Evolutionary conservation across 2,888 invertebrate genomes (phyloP), one percentile per base, ranked within the genome.

Genomic region (Netelia virgata): DNA sequence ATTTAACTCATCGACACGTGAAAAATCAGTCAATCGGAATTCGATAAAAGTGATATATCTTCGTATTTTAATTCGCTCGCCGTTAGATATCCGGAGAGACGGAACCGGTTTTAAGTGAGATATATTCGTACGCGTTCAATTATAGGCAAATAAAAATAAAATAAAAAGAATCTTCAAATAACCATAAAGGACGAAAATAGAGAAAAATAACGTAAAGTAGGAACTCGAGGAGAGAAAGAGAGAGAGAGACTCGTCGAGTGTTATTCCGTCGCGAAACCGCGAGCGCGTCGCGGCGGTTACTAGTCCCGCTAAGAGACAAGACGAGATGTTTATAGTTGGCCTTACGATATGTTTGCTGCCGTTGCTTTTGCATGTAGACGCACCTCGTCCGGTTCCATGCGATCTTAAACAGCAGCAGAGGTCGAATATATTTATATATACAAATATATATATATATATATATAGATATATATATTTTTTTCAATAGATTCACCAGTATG

Each of bases 331-430:
- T 75, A 72, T 76, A 70, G 57, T 82, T 82, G 63, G 57, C 10
- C 70, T 36, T 16, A n/a, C 43, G 82, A 76, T 70, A 70, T 63
- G 64, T 78, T 81, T 69, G 64, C 77, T 72, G 18, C 61, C 23
- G 53, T 18, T 74, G 63, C 68, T 74, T 70, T 69, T 74, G 70
- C 74, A 73, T 69, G 53, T 28, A 69, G 69, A 81, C 81, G 81
- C 81, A 81, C 77, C 81, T 66, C 69, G 55, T 78, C 84, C 77
- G 81, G 84, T 81, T 69, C 76, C 80, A 36, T 57, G 64, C 53
- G 64, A 47, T 75, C 68, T 18, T 63, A 72, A 61, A 70, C 80
- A 36, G 57, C 61, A 73, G 72, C 41, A 69, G 47, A 50, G 28
- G 41, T 47, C 47, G 14, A 14, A 47, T 20, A 61, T 66, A 59